Evolutionary conservation across 2,797 vertebrate genomes (phyloP), one percentile per base, ranked within the genome.

Genomic region (Champsocephalus gunnari): DNA sequence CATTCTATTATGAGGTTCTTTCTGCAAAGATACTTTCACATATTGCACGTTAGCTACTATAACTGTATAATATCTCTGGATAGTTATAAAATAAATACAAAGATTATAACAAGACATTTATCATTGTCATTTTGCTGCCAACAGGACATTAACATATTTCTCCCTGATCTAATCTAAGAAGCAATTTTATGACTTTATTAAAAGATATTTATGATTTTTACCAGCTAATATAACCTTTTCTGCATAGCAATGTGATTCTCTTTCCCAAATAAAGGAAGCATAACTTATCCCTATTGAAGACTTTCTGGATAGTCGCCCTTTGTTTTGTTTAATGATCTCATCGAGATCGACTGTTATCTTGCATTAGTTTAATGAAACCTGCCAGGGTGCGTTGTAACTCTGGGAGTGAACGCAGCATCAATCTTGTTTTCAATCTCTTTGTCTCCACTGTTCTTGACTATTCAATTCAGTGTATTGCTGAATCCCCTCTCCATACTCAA

Each of bases 321-420:
- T 12, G 50, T 11, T 44, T 8, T 49, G 54, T 59, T 47, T 62
- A 6, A 41, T 12, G 41, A n/a, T 38, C 5, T 28, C 13, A 60
- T 19, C 1, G 5, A 58, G 11, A 19, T 55, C 12, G 34, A 38
- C 12, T 34, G 21, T 69, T 74, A 24, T 2, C 50, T 34, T 11
- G 3, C 41, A 58, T 77, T 68, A 34, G 7, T 38, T 55, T 34
- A 68, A 71, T 73, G 51, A 66, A 45, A 70, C 45, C 44, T 17
- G 17, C 12, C 44, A 41, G 49, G 13, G 63, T 58, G n/a, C 19
- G 19, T 58, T 59, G 38, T 28, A 44, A 11, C 41, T 64, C 21
- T 16, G 28, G 3, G 28, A 50, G 44, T 21, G 21, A 71, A 77
- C 5, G 4, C 34, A 9, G 0, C 34, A 41, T 16, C 24, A 10